phyloP scores from a whole-genome alignment of 2,113 vertebrate genomes.

The Petrocephalus zakoni region DNA sequence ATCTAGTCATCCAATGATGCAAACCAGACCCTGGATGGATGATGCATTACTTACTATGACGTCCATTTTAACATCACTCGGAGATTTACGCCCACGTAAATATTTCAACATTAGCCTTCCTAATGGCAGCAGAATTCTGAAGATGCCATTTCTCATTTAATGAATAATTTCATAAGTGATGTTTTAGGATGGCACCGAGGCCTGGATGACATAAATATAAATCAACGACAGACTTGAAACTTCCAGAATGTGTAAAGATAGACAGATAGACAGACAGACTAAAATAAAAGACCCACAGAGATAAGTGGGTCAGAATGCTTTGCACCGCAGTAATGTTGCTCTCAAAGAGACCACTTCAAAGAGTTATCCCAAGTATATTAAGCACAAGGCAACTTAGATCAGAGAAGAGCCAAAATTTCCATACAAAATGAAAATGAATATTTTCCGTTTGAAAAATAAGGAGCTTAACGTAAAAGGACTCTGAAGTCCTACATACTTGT shows the following conservation, averaged over 20 bases:
- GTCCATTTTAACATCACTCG: not conserved
- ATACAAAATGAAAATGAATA: not conserved
- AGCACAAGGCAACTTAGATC: not conserved
- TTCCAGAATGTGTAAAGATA: not conserved
- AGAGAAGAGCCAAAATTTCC: not conserved
- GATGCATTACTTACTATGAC: not conserved
- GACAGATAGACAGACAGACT: not conserved
- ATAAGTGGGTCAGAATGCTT: not conserved
- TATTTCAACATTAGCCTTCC: not conserved
- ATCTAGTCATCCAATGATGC: not conserved
- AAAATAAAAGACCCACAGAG: not conserved
- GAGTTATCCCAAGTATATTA: not conserved
- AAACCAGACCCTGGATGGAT: not conserved
- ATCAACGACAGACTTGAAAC: not conserved
- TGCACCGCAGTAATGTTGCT: not conserved
- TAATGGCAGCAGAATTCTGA: not conserved
- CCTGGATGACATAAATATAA: not conserved
- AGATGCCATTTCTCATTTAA: not conserved
- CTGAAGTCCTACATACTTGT: not conserved
- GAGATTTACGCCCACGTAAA: not conserved
- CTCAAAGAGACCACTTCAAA: conserved; percentile 1
- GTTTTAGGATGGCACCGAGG: not conserved
- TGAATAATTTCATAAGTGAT: not conserved
- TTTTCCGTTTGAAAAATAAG: not conserved
- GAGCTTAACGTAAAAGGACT: not conserved